Evolutionary conservation across 2,888 invertebrate genomes (phyloP).

Genomic region (Hetaerina titia): DNA sequence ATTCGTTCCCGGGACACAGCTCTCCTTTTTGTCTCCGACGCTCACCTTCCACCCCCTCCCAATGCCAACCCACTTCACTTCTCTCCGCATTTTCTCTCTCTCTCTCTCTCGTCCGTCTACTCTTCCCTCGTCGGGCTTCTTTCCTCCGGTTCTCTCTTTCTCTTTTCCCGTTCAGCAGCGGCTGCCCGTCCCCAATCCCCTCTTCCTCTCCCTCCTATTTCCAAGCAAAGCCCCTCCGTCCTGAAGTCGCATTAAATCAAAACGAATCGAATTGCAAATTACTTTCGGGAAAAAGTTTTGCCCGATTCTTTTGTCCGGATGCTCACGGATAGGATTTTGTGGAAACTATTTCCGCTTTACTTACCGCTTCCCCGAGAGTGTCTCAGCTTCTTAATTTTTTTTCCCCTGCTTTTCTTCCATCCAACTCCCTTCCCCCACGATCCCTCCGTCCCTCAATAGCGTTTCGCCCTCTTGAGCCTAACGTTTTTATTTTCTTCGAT

Average conservation of each 20-base stretch:
- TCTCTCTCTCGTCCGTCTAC: background rate
- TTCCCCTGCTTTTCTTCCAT: background rate
- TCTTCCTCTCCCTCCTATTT: background rate
- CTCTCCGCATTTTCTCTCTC: background rate
- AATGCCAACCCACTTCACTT: background rate
- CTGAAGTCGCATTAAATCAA: constrained; percentile 58
- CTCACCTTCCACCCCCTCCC: background rate
- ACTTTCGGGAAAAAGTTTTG: constrained; percentile 49
- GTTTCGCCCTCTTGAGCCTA: background rate
- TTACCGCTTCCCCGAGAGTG: constrained; percentile 33
- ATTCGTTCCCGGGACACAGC: constrained; percentile 53
- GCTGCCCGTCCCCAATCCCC: background rate
- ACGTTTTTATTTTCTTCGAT: background rate
- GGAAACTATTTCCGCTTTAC: constrained; percentile 53
- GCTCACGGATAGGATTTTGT: constrained; percentile 23
- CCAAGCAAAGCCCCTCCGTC: background rate
- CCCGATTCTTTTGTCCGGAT: constrained; percentile 17
- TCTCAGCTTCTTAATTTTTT: constrained; percentile 24
- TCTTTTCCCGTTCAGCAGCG: background rate
- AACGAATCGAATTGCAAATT: constrained; percentile 67
- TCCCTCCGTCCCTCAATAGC: background rate
- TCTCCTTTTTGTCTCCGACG: constrained; percentile 24
- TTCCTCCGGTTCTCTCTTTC: background rate
- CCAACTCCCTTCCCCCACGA: background rate
- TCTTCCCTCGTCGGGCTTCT: no score